phyloP scores from a whole-genome alignment of 1,140 invertebrate genomes.

The Pachypsylla venusta region DNA sequence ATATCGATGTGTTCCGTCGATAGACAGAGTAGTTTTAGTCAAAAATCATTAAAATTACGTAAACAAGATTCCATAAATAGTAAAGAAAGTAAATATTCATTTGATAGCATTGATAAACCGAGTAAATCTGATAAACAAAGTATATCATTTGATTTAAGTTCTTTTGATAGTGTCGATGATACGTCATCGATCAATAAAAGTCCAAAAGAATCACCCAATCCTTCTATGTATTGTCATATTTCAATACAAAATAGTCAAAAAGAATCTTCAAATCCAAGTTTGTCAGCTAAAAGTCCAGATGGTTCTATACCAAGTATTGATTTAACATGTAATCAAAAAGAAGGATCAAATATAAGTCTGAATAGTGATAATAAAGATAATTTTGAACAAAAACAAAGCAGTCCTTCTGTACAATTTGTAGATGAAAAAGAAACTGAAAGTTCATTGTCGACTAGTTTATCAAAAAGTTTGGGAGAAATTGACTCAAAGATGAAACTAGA shows the following conservation, averaged over 20 bases:
- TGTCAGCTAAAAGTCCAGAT: not conserved
- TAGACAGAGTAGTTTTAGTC: not conserved
- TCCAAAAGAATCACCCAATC: too few relatives aligned
- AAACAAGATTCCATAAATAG: not conserved
- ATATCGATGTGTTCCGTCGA: not conserved
- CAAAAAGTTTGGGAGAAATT: not conserved
- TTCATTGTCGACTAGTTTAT: not conserved
- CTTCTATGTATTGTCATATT: too few relatives aligned
- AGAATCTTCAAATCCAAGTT: not conserved
- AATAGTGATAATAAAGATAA: not conserved
- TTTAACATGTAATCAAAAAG: not conserved
- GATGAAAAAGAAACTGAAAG: not conserved
- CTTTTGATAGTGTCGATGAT: not conserved
- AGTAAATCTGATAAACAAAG: not conserved
- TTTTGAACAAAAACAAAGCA: not conserved
- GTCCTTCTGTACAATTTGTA: not conserved
- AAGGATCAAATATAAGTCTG: not conserved
- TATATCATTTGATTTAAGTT: not conserved
- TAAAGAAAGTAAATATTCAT: not conserved
- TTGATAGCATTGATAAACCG: not conserved
- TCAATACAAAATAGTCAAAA: not conserved
- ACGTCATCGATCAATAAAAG: not conserved
- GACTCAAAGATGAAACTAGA: conserved; percentile 9
- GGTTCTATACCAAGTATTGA: not conserved
- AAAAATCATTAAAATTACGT: not conserved